Base-by-base conservation (phyloP, 2,797 vertebrate genomes). In the Tadarida brasiliensis region DNA sequence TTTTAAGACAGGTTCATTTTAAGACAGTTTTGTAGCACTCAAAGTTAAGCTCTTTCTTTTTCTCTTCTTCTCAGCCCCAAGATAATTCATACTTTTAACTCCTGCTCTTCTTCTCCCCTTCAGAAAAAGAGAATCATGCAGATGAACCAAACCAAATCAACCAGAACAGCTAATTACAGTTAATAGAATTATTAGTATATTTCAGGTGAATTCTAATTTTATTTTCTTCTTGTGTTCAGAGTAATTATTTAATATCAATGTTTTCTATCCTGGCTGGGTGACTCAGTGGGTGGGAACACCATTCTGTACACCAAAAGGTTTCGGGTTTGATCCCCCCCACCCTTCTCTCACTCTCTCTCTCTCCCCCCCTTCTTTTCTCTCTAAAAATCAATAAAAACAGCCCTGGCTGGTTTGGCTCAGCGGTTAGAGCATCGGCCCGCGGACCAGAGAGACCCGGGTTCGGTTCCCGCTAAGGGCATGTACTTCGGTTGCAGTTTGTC, bases 1-100 rank as follows among this genome's bases (percentile, higher is more conserved):
- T 96, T 89, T 95, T 94, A 95, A 87, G 85, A 81, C 30, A 92
- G 30, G 30, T 76, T 96, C 28, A 76, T 89, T 91, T 92, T 92
- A 84, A 56, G 71, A 67, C 24, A 86, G 59, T 82, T 94, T 92
- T 67, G 2, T 71, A 67, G 68, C 71, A 63, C 47, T 93, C 30
- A 49, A 71, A 96, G 49, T 86, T 92, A 76, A 71, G 44, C 22
- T 91, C 2, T 61, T 16, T 91, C 33, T 89, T 73, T 94, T 68
- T 17, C 35, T 57, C 24, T 73, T 80, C 44, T 84, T 14, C n/a
- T 22, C 67, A 61, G 5, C 1, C 5, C 28, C 63, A 49, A 91
- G 68, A 89, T 89, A 90, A 71, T 70, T 91, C 47, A 71, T 28
- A 88, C 28, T 35, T 87, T 59, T 30, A 59, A 57, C 33, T 26